phyloP scores from a whole-genome alignment of 2,888 invertebrate species.

The Drosophila gaucha region DNA sequence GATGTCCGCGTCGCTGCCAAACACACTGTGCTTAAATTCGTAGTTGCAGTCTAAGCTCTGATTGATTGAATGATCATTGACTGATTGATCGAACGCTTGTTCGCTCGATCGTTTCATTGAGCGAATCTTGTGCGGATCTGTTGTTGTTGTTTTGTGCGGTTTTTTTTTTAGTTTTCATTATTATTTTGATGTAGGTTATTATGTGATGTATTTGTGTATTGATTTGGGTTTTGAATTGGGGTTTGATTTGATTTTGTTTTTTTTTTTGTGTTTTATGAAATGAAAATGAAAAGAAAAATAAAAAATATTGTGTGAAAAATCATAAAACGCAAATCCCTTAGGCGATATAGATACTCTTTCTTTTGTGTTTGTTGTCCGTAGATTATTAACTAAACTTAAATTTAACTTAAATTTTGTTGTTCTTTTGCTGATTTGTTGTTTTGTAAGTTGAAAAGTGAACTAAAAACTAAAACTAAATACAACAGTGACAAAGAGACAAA shows the following conservation, averaged over 20 bases:
- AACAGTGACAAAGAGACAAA: conserved; percentile 14
- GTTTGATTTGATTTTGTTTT: conserved; percentile 13
- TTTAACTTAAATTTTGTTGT: conserved; percentile 35
- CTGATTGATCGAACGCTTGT: conserved; percentile 8
- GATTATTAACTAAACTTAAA: conserved; percentile 44
- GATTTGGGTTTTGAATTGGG: conserved; percentile 1
- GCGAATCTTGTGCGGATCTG: conserved; percentile 24
- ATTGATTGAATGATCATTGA: neutral
- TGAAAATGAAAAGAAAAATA: conserved; percentile 79
- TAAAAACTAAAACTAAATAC: conserved; percentile 27
- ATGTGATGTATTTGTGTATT: conserved; percentile 31
- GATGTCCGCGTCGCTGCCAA: conserved; percentile 52
- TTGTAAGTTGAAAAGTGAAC: conserved; percentile 53
- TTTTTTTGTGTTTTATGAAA: conserved; percentile 62
- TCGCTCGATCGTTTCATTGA: conserved; percentile 17
- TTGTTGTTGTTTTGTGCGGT: conserved; percentile 27
- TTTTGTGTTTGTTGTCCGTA: conserved; percentile 23
- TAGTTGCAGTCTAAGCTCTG: conserved; percentile 50
- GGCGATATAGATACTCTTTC: conserved; percentile 29
- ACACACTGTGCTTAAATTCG: conserved; percentile 63
- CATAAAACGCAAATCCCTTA: conserved; percentile 67
- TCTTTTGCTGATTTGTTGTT: conserved; percentile 3
- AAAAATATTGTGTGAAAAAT: conserved; percentile 77
- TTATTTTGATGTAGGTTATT: conserved; percentile 21
- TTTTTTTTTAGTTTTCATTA: conserved; percentile 14